These are phyloP conservation scores for Coelinius sp. DNA, from an alignment of 2,888 invertebrate species.

Conservation along the genomic window DNA sequence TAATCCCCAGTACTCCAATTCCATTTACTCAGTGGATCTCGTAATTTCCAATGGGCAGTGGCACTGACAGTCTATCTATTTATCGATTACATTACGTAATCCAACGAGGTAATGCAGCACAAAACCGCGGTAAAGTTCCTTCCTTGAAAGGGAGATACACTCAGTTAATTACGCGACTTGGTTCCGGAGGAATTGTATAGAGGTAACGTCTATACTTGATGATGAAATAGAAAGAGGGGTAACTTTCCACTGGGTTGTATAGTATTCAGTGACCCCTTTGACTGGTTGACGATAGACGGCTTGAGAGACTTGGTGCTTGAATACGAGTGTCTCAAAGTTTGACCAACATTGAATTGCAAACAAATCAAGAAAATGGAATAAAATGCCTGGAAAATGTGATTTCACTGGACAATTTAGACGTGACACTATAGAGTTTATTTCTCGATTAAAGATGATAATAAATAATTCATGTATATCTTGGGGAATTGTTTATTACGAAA, in stretches of 20 bases:
- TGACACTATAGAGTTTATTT: too few relatives aligned
- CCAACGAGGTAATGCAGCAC: neutral
- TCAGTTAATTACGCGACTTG: slow-evolving; percentile 42
- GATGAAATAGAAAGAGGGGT: slow-evolving; percentile 13
- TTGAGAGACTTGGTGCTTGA: slow-evolving; percentile 5
- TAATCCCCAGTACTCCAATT: neutral
- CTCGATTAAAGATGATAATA: neutral
- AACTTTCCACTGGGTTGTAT: neutral
- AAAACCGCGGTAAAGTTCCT: slow-evolving; percentile 3
- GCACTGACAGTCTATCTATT: neutral
- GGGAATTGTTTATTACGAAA: neutral
- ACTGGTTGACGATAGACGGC: neutral
- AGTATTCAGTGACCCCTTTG: slow-evolving; percentile 24
- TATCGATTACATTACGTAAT: slow-evolving; percentile 9
- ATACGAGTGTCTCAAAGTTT: slow-evolving; percentile 1
- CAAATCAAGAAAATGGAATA: neutral
- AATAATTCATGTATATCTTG: neutral
- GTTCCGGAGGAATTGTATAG: slow-evolving; percentile 12
- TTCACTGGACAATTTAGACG: too few relatives aligned
- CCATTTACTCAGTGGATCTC: neutral
- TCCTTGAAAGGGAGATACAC: slow-evolving; percentile 34
- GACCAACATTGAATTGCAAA: slow-evolving; percentile 1
- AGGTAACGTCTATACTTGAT: slow-evolving; percentile 19
- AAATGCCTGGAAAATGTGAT: neutral
- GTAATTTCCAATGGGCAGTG: neutral